A percentile compares a stretch with the other conserved stretches of the same genome.
These are phyloP conservation scores for Aegypius monachus DNA, from an alignment of 2,113 vertebrate species.

Conservation along the genomic window DNA sequence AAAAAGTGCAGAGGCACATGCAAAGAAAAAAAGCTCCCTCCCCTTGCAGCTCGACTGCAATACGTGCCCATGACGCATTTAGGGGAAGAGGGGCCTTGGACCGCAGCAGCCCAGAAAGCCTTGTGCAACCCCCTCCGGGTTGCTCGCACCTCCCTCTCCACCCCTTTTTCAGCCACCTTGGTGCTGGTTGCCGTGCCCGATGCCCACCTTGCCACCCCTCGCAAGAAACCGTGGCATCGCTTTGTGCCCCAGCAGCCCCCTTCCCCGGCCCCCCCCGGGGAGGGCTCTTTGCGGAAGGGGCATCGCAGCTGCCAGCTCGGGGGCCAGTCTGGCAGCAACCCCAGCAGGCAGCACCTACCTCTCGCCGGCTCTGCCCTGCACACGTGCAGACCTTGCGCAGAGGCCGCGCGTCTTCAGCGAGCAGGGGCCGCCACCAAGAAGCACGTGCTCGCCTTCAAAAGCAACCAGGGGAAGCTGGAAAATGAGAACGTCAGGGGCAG, in stretches of 20 bases:
- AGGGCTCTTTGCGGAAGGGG: background rate
- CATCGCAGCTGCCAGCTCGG: rapidly evolving
- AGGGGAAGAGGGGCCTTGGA: background rate
- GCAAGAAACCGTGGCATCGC: background rate
- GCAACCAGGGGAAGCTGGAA: background rate
- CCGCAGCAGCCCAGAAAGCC: background rate
- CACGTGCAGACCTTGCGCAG: background rate
- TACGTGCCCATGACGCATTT: background rate
- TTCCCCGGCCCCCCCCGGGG: rapidly evolving
- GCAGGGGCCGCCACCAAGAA: background rate
- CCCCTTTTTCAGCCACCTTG: background rate
- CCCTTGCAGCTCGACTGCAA: background rate
- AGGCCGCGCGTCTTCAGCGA: background rate
- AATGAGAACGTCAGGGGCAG: slow-evolving; percentile 30
- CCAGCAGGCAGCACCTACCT: background rate
- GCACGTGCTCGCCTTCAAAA: slow-evolving; percentile 18
- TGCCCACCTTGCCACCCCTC: background rate
- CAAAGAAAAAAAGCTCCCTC: background rate
- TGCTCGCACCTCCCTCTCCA: background rate
- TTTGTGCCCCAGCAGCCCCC: background rate
- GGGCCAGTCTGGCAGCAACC: background rate
- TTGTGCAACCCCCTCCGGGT: background rate
- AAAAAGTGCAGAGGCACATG: background rate
- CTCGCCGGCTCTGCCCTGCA: background rate
- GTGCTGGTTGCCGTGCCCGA: rapidly evolving